Conservation (phyloP, 2,888 invertebrate genomes). For the Pristionchus maxplancki region DNA sequence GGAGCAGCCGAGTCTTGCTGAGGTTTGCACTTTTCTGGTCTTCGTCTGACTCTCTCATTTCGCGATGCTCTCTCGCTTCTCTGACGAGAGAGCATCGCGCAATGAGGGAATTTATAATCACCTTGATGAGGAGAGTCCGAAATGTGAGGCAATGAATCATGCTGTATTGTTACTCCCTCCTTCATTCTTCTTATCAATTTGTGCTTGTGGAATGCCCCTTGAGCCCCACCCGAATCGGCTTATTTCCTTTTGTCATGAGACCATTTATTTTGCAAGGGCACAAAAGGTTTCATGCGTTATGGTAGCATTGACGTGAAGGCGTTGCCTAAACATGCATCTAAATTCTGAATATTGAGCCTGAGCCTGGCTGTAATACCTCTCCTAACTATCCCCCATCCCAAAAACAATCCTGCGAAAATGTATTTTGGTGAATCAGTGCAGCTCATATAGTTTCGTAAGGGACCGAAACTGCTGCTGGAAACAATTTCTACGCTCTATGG, state of each 20-base stretch:
- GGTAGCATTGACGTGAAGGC: too few relatives aligned
- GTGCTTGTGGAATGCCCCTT: not conserved
- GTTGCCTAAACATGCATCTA: not conserved
- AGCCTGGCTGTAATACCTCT: too few relatives aligned
- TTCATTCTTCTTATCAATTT: not conserved
- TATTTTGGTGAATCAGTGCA: too few relatives aligned
- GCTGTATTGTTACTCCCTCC: not conserved
- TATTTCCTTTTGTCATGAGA: not conserved
- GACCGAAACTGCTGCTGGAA: too few relatives aligned
- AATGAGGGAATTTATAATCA: too few relatives aligned
- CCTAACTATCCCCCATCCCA: too few relatives aligned
- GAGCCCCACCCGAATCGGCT: not conserved
- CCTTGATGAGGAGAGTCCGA: too few relatives aligned
- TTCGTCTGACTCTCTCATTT: not conserved
- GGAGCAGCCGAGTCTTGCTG: not conserved
- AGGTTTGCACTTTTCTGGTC: not conserved
- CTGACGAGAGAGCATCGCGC: not conserved
- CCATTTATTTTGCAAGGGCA: not conserved
- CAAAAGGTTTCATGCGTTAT: not conserved
- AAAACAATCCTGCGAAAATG: too few relatives aligned
- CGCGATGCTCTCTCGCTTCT: not conserved
- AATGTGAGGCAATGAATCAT: too few relatives aligned
- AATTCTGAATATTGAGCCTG: not conserved
- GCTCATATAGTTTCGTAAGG: too few relatives aligned
- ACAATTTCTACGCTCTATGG: too few relatives aligned